phyloP scores from a whole-genome alignment of 2,113 vertebrate species.

The Peromyscus californicus region DNA sequence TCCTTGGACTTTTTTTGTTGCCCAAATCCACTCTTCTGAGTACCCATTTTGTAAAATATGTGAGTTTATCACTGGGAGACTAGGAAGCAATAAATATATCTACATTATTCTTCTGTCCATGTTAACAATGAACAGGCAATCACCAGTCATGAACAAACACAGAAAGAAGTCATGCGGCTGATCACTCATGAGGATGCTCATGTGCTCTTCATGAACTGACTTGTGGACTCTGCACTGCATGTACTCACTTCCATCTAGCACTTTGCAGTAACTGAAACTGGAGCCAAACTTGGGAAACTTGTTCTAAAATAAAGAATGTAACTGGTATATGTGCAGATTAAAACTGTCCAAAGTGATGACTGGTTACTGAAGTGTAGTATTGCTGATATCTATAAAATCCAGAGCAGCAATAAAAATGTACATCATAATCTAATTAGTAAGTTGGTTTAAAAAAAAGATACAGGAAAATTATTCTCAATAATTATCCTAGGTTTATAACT shows the following conservation, averaged over 20 bases:
- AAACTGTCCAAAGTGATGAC: not conserved
- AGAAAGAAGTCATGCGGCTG: not conserved
- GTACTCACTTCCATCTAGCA: not conserved
- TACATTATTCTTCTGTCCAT: not conserved
- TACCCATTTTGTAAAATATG: not conserved
- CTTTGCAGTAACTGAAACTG: not conserved
- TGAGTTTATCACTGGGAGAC: not conserved
- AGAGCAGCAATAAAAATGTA: not conserved
- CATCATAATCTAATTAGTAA: not conserved
- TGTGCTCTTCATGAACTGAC: not conserved
- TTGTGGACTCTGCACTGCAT: not conserved
- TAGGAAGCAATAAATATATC: not conserved
- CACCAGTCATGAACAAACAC: not conserved
- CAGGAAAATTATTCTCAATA: not conserved
- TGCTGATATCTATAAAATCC: not conserved
- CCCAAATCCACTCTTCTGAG: not conserved
- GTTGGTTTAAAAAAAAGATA: not conserved
- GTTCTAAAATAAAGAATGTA: not conserved
- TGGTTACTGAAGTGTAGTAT: not conserved
- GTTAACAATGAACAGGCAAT: not conserved
- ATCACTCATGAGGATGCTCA: not conserved
- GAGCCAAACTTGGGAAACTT: not conserved
- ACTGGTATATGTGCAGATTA: not conserved
- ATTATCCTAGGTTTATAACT: not conserved
- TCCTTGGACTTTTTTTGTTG: not conserved